Evolutionary conservation across 2,888 invertebrate species (phyloP), one percentile per base, ranked within the genome.

Genomic region (Diarsia rubi): DNA sequence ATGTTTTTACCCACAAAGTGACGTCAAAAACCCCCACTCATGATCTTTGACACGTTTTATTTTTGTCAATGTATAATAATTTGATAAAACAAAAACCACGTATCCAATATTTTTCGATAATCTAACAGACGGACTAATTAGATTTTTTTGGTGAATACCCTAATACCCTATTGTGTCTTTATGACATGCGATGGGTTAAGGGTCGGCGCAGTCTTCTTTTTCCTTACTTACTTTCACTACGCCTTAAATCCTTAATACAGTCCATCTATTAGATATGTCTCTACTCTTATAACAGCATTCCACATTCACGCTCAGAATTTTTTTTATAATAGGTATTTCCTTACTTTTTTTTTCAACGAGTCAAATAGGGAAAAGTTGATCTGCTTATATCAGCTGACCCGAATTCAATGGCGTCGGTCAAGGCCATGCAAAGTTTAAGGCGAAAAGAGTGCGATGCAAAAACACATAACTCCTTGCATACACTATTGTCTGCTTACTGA

Each of bases 381-480:
- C n/a, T 21, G 16, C 42, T 8, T n/a, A 5, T 54, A 76, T 31
- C 44, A 52, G 57, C 27, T 73, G 77, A 64, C 74, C 77, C 59
- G 44, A 52, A 59, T 49, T 4, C 31, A 27, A n/a, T 44, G 24
- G 12, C 27, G 19, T 45, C 19, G 80, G 80, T 73, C 80, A 73
- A 80, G 77, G 80, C 64, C 44, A 31, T 9, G 49, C 3, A 42
- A 73, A 70, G 42, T 47, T 54, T 0, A 47, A 16, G 37, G 54
- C 21, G 47, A 16, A 72, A 8, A 12, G 24, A 73, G 49, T 45
- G 16, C 27, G 21, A 31, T 14, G 19, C 19, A 52, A 42, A 31
- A 31, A 73, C 12, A 68, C 24, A 44, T n/a, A 45, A 19, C 19
- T 24, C 21, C 16, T 37, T 21, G 16, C 37, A 14, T 1, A 37